These are phyloP conservation scores for Percopsis transmontana DNA, from an alignment of 2,113 vertebrate species.

Conservation along the genomic window DNA sequence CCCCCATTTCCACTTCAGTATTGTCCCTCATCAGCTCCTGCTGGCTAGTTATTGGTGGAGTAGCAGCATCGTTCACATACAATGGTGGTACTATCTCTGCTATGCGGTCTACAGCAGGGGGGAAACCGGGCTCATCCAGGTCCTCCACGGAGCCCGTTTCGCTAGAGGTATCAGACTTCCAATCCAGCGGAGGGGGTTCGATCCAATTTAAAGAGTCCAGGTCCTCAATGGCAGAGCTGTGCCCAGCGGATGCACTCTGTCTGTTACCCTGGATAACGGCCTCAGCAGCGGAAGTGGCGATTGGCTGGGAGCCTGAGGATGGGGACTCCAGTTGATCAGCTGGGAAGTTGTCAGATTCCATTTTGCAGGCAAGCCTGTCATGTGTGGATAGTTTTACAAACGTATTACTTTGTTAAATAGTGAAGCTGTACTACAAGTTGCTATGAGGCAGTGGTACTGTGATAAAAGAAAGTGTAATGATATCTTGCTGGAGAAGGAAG, in stretches of 20 bases:
- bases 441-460: too few species aligned
- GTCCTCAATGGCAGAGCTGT: slow-evolving; percentile 53
- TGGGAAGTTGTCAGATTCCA: slow-evolving; percentile 48
- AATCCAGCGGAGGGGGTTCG: slow-evolving; percentile 80
- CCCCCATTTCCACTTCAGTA: slow-evolving; percentile 13
- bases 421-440: background rate
- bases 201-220: slow-evolving; percentile 67
- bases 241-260: background rate
- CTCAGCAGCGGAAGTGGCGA: background rate
- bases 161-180: slow-evolving; percentile 80
- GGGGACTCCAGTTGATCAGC: slow-evolving; percentile 17
- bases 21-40: slow-evolving; percentile 11
- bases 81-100: slow-evolving; percentile 15
- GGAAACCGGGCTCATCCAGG: slow-evolving; percentile 56
- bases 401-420: slow-evolving; percentile 3
- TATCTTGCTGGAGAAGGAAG: too few species aligned
- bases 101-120: slow-evolving; percentile 37
- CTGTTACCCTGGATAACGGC: background rate
- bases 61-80: slow-evolving; percentile 4
- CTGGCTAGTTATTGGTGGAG: slow-evolving; percentile 2
- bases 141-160: slow-evolving; percentile 58
- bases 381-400: background rate
- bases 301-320: background rate
- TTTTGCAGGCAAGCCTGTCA: slow-evolving; percentile 40
- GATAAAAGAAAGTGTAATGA: too few species aligned